Conservation (phyloP, 2,113 vertebrate genomes). For the Thalassarche chlororhynchos region DNA sequence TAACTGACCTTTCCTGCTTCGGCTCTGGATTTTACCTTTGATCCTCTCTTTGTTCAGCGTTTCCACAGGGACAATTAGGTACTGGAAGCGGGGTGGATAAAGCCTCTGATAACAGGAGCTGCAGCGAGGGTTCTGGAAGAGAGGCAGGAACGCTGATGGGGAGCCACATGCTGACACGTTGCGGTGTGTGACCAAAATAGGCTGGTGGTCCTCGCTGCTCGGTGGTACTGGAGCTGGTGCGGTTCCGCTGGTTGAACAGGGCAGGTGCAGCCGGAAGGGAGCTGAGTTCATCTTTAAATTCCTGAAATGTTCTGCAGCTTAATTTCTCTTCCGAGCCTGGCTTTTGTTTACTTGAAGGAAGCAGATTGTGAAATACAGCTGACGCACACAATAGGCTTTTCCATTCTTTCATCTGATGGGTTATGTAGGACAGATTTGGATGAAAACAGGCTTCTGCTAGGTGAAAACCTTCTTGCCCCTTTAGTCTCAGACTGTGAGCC, state of each 20-base stretch:
- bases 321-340: not conserved
- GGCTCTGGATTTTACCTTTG: not conserved
- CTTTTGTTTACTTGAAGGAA: not conserved
- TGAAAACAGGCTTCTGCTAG: not conserved
- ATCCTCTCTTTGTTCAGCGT: not conserved
- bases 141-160: not conserved
- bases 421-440: not conserved
- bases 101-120: not conserved
- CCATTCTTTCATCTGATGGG: not conserved
- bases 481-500: not conserved
- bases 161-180: fast-evolving
- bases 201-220: not conserved
- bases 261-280: not conserved
- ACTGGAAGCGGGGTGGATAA: not conserved
- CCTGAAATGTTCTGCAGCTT: not conserved
- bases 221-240: not conserved
- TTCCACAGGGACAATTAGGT: not conserved
- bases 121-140: not conserved
- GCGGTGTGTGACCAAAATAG: fast-evolving
- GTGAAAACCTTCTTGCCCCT: not conserved
- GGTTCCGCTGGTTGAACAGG: not conserved
- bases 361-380: not conserved
- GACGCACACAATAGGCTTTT: fast-evolving
- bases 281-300: not conserved
- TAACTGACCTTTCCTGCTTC: not conserved